These are phyloP conservation scores for Xenotilapia caudafasciata DNA, from an alignment of 2,113 vertebrate species.

Conservation along the genomic window DNA sequence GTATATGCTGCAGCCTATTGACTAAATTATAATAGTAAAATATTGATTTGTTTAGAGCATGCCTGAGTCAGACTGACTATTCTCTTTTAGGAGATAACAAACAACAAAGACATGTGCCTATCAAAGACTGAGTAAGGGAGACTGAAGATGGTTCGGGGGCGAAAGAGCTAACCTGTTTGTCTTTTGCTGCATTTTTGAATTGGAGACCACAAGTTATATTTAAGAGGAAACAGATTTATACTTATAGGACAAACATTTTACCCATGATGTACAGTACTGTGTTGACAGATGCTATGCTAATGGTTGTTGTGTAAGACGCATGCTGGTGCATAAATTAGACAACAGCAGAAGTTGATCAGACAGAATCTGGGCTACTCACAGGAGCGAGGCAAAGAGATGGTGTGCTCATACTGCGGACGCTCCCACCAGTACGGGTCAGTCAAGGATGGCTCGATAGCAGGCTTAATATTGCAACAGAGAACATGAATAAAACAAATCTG, in stretches of 20 bases:
- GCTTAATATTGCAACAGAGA: constrained; percentile 65
- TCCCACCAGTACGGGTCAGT: constrained; percentile 39
- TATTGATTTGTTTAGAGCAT: not conserved
- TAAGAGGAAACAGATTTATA: not conserved
- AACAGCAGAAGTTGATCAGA: not conserved
- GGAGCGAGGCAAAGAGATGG: not conserved
- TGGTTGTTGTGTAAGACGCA: constrained; percentile 14
- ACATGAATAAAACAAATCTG: constrained; percentile 66
- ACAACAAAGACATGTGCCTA: not conserved
- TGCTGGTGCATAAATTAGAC: constrained; percentile 36
- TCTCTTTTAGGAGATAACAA: constrained; percentile 1
- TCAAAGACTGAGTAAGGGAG: not conserved
- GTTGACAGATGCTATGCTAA: constrained; percentile 39
- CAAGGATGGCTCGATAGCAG: constrained; percentile 59
- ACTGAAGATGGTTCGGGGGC: not conserved
- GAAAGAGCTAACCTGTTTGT: not conserved
- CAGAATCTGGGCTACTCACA: not conserved
- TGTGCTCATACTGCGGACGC: constrained; percentile 31
- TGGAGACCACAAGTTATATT: not conserved
- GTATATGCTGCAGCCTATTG: not conserved
- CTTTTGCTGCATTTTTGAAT: not conserved
- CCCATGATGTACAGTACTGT: not conserved
- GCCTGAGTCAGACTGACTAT: not conserved
- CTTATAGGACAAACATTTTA: not conserved
- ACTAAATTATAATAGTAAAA: not conserved